phyloP scores from a whole-genome alignment of 1,140 invertebrate genomes.

The Pemphigus obesinymphae region DNA sequence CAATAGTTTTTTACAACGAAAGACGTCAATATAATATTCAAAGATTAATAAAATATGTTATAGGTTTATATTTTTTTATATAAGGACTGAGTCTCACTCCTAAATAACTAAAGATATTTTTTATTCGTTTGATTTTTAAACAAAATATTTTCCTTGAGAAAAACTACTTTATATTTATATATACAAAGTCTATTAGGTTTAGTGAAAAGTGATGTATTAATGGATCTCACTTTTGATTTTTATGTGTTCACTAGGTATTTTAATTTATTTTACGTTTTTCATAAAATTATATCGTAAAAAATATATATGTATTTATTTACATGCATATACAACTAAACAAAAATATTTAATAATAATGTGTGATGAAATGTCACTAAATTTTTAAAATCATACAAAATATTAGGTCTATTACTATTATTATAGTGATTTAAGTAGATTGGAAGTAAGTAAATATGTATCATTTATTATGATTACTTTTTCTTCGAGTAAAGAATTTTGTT shows the following conservation, averaged over 20 bases:
- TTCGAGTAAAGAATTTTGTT: background rate
- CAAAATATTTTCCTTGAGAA: slow-evolving; percentile 35
- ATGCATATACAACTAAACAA: background rate
- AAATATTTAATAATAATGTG: slow-evolving; percentile 5
- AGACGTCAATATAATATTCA: slow-evolving; percentile 10
- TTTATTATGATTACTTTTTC: background rate
- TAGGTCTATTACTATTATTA: background rate
- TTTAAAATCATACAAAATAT: background rate
- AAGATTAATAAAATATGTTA: background rate
- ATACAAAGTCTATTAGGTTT: slow-evolving; percentile 31
- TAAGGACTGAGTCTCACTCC: slow-evolving; percentile 34
- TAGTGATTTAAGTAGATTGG: background rate
- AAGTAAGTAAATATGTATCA: background rate
- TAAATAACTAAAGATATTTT: slow-evolving; percentile 33
- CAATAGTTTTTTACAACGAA: slow-evolving; percentile 30
- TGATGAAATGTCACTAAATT: background rate
- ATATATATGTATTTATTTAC: background rate
- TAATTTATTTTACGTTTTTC: slow-evolving; percentile 33
- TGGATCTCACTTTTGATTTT: slow-evolving; percentile 39
- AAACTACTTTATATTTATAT: slow-evolving; percentile 32
- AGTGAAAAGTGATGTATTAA: slow-evolving; percentile 31
- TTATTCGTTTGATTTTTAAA: slow-evolving; percentile 41
- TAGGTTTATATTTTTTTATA: slow-evolving; percentile 28
- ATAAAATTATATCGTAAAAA: slow-evolving; percentile 30
- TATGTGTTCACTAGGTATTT: slow-evolving; percentile 35